These are phyloP conservation scores for Calameuta idolon DNA, from an alignment of 2,888 invertebrate genomes.

Conservation along the genomic window DNA sequence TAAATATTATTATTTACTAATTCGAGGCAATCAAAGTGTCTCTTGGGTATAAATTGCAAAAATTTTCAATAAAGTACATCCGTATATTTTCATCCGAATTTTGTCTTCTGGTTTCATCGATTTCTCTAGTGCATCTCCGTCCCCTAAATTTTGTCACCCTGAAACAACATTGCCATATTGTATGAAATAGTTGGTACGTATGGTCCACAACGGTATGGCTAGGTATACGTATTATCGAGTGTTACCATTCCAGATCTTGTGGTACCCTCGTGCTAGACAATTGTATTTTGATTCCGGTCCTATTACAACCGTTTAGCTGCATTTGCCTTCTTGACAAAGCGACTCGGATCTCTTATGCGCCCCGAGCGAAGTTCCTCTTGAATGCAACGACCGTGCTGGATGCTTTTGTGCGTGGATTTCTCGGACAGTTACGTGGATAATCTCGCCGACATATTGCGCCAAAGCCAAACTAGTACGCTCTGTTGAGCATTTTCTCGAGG, in stretches of 20 bases:
- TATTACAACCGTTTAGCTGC: constrained; percentile 62
- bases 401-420: constrained; percentile 10
- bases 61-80: not conserved
- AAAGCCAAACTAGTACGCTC: constrained; percentile 57
- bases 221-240: constrained; percentile 2
- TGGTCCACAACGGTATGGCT: not conserved
- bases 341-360: constrained; percentile 56
- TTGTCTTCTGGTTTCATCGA: constrained; percentile 28
- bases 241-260: constrained; percentile 22
- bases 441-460: constrained; percentile 59
- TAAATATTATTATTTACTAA: not conserved
- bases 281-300: constrained; percentile 60
- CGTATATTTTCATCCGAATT: not conserved
- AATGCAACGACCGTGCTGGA: constrained; percentile 19
- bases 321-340: constrained; percentile 67
- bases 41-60: not conserved
- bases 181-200: not conserved
- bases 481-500: constrained; percentile 44
- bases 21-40: not conserved
- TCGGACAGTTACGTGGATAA: constrained; percentile 62
- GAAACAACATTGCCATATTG: constrained; percentile 33
- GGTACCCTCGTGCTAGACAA: constrained; percentile 42
- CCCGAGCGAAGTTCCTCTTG: constrained; percentile 24
- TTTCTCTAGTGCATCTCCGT: constrained; percentile 6
- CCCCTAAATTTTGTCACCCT: constrained; percentile 19